These are phyloP conservation scores for Melieria crassipennis DNA, from an alignment of 2,888 invertebrate genomes.

Conservation along the genomic window DNA sequence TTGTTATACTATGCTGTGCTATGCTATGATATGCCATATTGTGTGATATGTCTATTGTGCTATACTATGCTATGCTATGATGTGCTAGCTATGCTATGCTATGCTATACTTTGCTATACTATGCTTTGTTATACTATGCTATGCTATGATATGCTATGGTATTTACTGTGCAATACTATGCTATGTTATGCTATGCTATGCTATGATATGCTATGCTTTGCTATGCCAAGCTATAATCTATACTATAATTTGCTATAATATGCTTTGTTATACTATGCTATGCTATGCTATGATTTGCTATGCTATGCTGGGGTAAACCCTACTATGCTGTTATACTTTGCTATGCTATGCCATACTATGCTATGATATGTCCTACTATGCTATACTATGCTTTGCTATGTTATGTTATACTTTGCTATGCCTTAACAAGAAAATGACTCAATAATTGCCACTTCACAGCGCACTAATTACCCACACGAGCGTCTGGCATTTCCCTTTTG, in stretches of 20 bases:
- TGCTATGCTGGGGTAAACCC: too few species aligned
- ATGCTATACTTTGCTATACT: neutral
- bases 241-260: neutral
- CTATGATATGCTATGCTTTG: conserved; percentile 12
- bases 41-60: conserved; percentile 1
- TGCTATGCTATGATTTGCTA: neutral
- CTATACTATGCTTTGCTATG: conserved; percentile 10
- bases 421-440: neutral
- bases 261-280: conserved; percentile 2
- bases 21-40: neutral
- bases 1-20: neutral
- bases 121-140: neutral
- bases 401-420: neutral
- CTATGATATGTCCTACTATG: neutral
- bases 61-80: conserved; percentile 1
- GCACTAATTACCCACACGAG: too few species aligned
- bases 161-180: neutral
- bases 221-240: neutral
- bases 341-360: conserved; percentile 7
- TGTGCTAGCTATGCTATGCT: conserved; percentile 12
- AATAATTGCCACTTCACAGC: too few species aligned
- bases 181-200: conserved; percentile 37
- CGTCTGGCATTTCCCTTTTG: too few species aligned
- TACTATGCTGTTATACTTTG: too few species aligned
- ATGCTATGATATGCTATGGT: neutral